A percentile compares a stretch with the other conserved stretches of the same genome.
Conservation (phyloP, 2,797 vertebrate species). For the Limosa lapponica region DNA sequence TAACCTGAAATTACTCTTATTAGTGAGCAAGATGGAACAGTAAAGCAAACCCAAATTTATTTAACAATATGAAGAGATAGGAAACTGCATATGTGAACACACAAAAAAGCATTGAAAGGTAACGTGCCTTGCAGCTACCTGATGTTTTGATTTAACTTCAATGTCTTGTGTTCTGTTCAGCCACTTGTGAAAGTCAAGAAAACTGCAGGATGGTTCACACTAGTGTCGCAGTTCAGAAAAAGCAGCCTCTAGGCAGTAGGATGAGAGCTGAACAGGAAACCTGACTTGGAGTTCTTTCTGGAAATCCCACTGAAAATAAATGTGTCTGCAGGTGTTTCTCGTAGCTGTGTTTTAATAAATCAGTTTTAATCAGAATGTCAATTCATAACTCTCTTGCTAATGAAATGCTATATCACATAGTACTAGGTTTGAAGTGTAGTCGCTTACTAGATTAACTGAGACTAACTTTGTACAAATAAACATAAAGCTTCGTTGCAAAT, state of each 20-base stretch:
- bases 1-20: constrained; percentile 36
- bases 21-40: not conserved
- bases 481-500: not conserved
- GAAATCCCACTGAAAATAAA: not conserved
- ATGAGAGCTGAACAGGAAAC: not conserved
- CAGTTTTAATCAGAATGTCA: constrained; percentile 25
- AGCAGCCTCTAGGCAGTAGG: not conserved
- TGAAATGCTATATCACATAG: not conserved
- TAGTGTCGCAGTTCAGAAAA: not conserved
- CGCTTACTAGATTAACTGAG: not conserved
- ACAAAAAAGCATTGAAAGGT: not conserved
- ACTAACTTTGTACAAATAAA: not conserved
- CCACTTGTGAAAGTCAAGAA: not conserved
- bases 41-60: not conserved
- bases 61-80: not conserved
- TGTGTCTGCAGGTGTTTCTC: not conserved
- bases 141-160: not conserved
- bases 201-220: not conserved
- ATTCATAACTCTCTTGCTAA: not conserved
- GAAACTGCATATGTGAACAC: not conserved
- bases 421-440: not conserved
- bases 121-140: not conserved
- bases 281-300: not conserved
- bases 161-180: not conserved
- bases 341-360: not conserved